Percentiles rank a stretch among this genome's conserved stretches.
Conservation (phyloP, 2,888 invertebrate species). For the Thera britannica region DNA sequence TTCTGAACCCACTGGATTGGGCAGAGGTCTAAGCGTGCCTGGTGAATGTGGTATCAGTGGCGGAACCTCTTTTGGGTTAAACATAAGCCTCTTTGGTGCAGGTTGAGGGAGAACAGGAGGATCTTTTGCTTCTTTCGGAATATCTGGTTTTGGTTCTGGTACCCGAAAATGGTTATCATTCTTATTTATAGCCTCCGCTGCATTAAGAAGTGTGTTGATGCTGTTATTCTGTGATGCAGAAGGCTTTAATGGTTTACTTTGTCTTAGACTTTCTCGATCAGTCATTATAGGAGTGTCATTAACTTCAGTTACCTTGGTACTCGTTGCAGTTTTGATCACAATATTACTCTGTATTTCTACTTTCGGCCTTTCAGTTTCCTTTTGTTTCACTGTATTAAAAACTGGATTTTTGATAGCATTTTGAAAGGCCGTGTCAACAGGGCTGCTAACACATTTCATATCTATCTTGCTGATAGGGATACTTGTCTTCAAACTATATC, state of each 20-base stretch:
- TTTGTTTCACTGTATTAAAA: conserved; percentile 53
- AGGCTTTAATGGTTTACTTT: conserved; percentile 6
- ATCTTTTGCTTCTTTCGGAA: conserved; percentile 54
- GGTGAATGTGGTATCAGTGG: conserved; percentile 3
- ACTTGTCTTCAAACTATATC: conserved; percentile 78
- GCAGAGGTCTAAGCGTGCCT: conserved; percentile 5
- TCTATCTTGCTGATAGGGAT: conserved; percentile 81
- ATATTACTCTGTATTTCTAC: conserved; percentile 78
- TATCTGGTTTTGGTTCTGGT: conserved; percentile 58
- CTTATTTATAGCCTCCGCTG: conserved; percentile 71
- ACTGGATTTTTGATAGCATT: conserved; percentile 44
- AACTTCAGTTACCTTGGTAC: conserved; percentile 54
- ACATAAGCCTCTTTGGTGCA: conserved; percentile 51
- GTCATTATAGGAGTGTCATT: conserved; percentile 34
- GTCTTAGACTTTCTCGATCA: conserved; percentile 16
- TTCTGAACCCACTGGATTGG: conserved; percentile 6
- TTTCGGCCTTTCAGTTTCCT: conserved; percentile 51
- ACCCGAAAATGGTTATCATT: conserved; percentile 63
- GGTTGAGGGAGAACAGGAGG: conserved; percentile 41
- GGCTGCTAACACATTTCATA: conserved; percentile 70
- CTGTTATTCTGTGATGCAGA: conserved; percentile 47
- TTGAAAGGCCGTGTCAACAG: conserved; percentile 36
- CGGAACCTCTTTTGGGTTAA: conserved; percentile 58
- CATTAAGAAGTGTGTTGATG: conserved; percentile 67
- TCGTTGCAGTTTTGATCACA: conserved; percentile 67